Percentiles rank a stretch among this genome's conserved stretches.
These are phyloP conservation scores for Macropus fuliginosus DNA, from an alignment of 2,797 vertebrate species.

Conservation along the genomic window DNA sequence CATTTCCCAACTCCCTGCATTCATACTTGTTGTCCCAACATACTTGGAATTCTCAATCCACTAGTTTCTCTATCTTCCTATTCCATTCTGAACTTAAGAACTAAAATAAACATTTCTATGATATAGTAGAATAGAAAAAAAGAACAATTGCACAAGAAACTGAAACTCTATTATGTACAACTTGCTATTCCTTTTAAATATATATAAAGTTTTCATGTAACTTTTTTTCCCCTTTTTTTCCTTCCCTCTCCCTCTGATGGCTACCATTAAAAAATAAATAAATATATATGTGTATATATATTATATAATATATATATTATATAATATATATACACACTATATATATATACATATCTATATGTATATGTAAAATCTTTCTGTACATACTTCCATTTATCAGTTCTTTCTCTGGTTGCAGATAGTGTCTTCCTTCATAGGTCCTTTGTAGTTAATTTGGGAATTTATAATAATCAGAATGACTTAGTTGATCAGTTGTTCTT, in stretches of 20 bases:
- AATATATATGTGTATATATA: too few species aligned
- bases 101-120: not conserved
- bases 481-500: not conserved
- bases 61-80: not conserved
- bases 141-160: not conserved
- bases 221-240: not conserved
- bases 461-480: too few species aligned
- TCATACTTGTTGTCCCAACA: not conserved
- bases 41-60: not conserved
- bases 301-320: too few species aligned
- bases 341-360: not conserved
- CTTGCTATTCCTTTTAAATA: not conserved
- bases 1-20: not conserved
- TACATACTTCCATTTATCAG: not conserved
- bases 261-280: not conserved
- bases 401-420: not conserved
- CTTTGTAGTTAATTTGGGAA: too few species aligned
- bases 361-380: not conserved
- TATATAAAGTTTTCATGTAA: not conserved
- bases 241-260: not conserved
- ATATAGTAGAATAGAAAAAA: not conserved
- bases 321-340: too few species aligned
- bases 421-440: not conserved
- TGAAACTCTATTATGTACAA: not conserved
- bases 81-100: not conserved